Evolutionary conservation across 1,140 invertebrate species (phyloP), one percentile per base, ranked within the genome.

Genomic region (Popillia japonica): DNA sequence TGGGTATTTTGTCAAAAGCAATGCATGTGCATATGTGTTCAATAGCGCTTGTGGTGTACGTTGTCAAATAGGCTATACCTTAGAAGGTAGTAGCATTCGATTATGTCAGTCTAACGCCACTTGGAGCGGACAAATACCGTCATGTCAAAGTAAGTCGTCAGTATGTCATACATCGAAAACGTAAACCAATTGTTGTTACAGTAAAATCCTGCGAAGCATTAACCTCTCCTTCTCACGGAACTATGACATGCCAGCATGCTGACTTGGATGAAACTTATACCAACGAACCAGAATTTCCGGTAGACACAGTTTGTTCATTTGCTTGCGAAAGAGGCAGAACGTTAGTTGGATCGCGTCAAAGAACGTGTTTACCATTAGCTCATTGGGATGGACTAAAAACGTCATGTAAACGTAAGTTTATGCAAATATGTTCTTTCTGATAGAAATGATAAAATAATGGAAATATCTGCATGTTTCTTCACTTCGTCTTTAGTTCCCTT

Each of bases 1-100:
- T 83, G 93, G 92, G 4, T 93, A 92, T 83, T 92, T 94, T 81
- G 91, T 94, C 0, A 92, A 92, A 87, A 80, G 88, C 27, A 85
- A 82, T 41, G 85, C 85, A 14, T 94, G 93, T 84, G 89, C 87
- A 72, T 92, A 90, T 80, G 91, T 92, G 2, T 88, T 93, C 44
- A 92, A 94, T 83, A 92, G 92, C 40, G 93, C 92, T 0, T 94
- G 93, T 85, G 92, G 92, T 0, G 86, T 93, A 41, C 87, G 91
- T 55, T 94, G 93, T 83, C 88, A 90, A 77, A 89, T 92, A 22
- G 93, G 93, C 0, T 94, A 91, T 82, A 89, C 89, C 76, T 85
- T 94, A 0, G 84, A 86, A 9, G 93, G 93, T 0, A 91, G 89
- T 77, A 92, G 91, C 83, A 90, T 94, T 23, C 85, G 92, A 72